A percentile compares a stretch with the other conserved stretches of the same genome.
These are phyloP conservation scores for Artemisiospiza belli DNA, from an alignment of 2,113 vertebrate genomes.

Conservation along the genomic window DNA sequence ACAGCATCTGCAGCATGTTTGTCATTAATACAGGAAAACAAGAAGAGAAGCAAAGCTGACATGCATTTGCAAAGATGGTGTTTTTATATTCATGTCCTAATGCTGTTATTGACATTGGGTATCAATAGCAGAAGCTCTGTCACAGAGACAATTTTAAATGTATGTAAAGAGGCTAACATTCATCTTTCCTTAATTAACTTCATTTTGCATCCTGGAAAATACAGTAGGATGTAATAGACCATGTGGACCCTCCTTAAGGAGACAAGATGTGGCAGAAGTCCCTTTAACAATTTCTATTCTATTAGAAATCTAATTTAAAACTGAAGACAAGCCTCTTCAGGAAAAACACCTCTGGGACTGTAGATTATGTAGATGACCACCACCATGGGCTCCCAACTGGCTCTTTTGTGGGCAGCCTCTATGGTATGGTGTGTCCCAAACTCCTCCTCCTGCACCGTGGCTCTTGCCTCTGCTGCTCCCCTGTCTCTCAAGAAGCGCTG, in stretches of 20 bases:
- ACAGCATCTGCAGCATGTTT: constrained; percentile 32
- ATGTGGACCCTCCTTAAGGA: background rate
- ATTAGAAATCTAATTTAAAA: background rate
- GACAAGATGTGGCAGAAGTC: background rate
- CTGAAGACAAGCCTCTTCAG: background rate
- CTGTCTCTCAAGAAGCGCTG: background rate
- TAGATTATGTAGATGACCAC: background rate
- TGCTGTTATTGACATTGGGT: background rate
- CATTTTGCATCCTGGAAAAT: background rate
- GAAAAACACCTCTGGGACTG: background rate
- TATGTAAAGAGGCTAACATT: background rate
- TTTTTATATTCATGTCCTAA: background rate
- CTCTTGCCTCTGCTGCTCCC: background rate
- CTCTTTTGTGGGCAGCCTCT: background rate
- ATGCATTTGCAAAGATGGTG: background rate
- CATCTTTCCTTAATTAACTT: background rate
- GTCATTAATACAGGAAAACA: constrained; percentile 31
- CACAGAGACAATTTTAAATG: background rate
- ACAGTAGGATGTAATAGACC: background rate
- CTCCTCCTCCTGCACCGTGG: background rate
- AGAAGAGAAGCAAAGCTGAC: constrained; percentile 28
- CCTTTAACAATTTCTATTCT: background rate
- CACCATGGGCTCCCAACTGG: fast-evolving
- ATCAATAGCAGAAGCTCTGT: background rate
- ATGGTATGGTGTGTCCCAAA: fast-evolving